Percentiles rank a stretch among this genome's conserved stretches.
These are phyloP conservation scores for Rutilus rutilus DNA, from an alignment of 2,113 vertebrate species.

Conservation along the genomic window DNA sequence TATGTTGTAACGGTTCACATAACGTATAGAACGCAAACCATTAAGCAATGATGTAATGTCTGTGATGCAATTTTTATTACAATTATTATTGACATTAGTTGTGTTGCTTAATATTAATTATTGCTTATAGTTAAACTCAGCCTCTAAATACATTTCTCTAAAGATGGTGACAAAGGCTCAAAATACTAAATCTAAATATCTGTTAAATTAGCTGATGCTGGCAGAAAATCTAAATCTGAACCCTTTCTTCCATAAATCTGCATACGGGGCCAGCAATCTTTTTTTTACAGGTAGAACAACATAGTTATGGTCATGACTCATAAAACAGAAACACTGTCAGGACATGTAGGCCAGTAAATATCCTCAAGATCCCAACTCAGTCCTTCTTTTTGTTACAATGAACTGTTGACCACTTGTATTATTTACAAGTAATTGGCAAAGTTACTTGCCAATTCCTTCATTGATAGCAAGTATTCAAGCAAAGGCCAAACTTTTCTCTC, in stretches of 20 bases:
- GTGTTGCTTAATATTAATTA: neutral
- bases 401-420: neutral
- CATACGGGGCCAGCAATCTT: neutral
- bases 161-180: neutral
- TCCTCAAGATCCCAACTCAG: neutral
- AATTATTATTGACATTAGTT: neutral
- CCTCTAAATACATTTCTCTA: neutral
- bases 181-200: neutral
- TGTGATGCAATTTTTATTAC: neutral
- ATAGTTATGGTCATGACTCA: slow-evolving; percentile 55
- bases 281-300: neutral
- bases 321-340: slow-evolving; percentile 45
- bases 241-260: slow-evolving; percentile 21
- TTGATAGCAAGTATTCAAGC: neutral
- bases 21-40: neutral
- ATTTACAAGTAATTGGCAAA: too few species aligned
- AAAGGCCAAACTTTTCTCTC: neutral
- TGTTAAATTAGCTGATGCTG: neutral
- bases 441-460: neutral
- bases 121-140: neutral
- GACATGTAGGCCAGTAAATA: slow-evolving; percentile 18
- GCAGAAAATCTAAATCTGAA: neutral
- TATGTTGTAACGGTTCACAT: neutral
- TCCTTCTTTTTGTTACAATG: neutral
- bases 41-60: too few species aligned